Percentiles rank a stretch among this genome's conserved stretches.
Evolutionary conservation across 2,888 invertebrate genomes (phyloP).

Genomic region (Neoscelio sp.): DNA sequence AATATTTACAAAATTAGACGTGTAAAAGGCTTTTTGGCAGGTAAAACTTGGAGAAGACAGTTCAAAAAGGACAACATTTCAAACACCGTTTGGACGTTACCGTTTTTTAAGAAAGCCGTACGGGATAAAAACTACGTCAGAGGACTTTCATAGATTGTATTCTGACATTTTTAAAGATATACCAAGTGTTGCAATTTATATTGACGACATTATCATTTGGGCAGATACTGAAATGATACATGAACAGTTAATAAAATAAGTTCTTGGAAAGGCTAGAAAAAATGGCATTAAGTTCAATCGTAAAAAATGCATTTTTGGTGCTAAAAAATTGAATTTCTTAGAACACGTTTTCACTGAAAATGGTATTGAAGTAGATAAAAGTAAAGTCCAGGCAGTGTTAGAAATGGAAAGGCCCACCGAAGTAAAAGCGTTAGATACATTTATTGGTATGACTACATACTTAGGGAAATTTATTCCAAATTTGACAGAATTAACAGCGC

Average conservation of each 20-base stretch:
- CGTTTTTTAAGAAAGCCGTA: conserved; percentile 39
- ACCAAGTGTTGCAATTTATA: conserved; percentile 64
- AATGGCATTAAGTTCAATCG: conserved; percentile 52
- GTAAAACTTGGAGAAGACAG: conserved; percentile 5
- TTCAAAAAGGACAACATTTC: conserved; percentile 13
- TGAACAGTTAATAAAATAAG: conserved; percentile 55
- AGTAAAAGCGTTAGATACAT: conserved; percentile 48
- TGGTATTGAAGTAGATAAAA: conserved; percentile 43
- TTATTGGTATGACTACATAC: conserved; percentile 65
- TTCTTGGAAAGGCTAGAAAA: conserved; percentile 43
- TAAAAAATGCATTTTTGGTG: conserved; percentile 52
- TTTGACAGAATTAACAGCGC: conserved; percentile 29
- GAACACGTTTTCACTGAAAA: conserved; percentile 50
- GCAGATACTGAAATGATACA: conserved; percentile 68
- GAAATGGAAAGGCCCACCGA: conserved; percentile 53
- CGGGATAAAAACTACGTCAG: conserved; percentile 68
- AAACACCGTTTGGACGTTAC: conserved; percentile 30
- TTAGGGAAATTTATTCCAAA: conserved; percentile 58
- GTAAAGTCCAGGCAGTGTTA: conserved; percentile 44
- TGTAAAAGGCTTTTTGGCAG: conserved; percentile 34
- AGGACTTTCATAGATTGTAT: conserved; percentile 70
- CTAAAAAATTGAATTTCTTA: conserved; percentile 46
- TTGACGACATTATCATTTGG: conserved; percentile 74
- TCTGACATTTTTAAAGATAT: conserved; percentile 69
- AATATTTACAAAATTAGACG: conserved; percentile 27